Evolutionary conservation across 2,888 invertebrate species (phyloP).

Genomic region (Malacosoma neustria): DNA sequence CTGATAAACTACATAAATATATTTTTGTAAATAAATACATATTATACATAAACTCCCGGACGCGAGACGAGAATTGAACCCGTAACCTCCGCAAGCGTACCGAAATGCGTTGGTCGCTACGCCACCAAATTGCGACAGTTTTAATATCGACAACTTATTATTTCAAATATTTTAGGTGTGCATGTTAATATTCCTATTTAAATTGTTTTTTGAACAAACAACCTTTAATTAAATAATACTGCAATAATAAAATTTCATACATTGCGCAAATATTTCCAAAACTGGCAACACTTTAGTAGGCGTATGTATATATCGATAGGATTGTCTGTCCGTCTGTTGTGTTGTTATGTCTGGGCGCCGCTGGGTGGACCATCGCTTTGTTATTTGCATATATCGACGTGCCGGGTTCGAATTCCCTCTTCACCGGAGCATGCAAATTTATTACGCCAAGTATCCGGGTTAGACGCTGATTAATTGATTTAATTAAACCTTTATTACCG

Average conservation of each 20-base stretch:
- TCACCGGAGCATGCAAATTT: neutral
- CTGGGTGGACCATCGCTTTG: neutral
- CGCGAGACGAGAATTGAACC: no score
- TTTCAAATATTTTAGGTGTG: neutral
- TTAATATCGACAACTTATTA: neutral
- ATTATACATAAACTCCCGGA: no score
- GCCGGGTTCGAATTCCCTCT: neutral
- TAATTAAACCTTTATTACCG: neutral
- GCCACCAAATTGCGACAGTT: no score
- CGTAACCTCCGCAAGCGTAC: no score
- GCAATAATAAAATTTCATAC: no score
- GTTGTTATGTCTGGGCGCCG: neutral
- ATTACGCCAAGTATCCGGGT: neutral
- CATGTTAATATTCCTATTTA: neutral
- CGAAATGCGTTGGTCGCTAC: no score
- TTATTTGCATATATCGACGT: neutral
- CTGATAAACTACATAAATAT: no score
- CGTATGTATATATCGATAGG: conserved; percentile 4
- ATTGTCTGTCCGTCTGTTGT: conserved; percentile 5
- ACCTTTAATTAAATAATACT: neutral
- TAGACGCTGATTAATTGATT: neutral
- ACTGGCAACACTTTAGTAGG: neutral
- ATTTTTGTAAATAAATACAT: no score
- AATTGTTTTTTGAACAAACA: neutral
- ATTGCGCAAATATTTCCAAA: neutral